Base-by-base conservation (phyloP, 2,113 vertebrate genomes). In the Atractosteus spatula region DNA sequence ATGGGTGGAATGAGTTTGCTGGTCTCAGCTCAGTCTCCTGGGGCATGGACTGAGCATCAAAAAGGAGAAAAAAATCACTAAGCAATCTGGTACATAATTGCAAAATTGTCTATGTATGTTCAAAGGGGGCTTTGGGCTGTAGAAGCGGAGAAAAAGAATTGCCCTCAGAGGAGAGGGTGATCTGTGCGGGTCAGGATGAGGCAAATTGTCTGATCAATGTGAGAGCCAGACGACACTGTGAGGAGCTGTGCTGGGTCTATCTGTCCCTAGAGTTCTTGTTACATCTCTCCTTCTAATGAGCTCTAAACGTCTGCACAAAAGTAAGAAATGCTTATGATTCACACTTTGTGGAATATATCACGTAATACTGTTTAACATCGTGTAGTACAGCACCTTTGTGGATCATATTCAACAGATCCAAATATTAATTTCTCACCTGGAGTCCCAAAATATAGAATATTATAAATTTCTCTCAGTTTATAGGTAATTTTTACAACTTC, bases 201-300 rank as follows among this genome's bases (percentile, higher is more conserved):
- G 73, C 69, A 73, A 79, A 81, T 75, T 59, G 77, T 71, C 77
- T 74, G 67, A 78, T 79, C 76, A 79, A 72, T 77, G 78, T 51
- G 65, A 67, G 69, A 66, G 71, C 73, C 43, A 69, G 67, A 16
- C 17, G 70, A 41, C 12, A 62, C 41, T 62, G 69, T 45, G 57
- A 43, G 57, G 5, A 41, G 7, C n/a, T 43, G 55, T 42, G 47
- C 42, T 55, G 12, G 45, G 13, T 59, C n/a, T 59, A 59, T 13
- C 57, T 59, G 41, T 71, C 74, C 70, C 66, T 57, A 43, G 74
- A 62, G 70, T 17, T n/a, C 29, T 44, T 44, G 17, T 44, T 71
- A 13, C 45, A 51, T 56, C 66, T 41, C 47, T 43, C 47, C 13
- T 69, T 71, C 56, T 80, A 80, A 80, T 68, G 66, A 68, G 66